Conservation (phyloP, 2,113 vertebrate genomes). For the Aviceda subcristata region DNA sequence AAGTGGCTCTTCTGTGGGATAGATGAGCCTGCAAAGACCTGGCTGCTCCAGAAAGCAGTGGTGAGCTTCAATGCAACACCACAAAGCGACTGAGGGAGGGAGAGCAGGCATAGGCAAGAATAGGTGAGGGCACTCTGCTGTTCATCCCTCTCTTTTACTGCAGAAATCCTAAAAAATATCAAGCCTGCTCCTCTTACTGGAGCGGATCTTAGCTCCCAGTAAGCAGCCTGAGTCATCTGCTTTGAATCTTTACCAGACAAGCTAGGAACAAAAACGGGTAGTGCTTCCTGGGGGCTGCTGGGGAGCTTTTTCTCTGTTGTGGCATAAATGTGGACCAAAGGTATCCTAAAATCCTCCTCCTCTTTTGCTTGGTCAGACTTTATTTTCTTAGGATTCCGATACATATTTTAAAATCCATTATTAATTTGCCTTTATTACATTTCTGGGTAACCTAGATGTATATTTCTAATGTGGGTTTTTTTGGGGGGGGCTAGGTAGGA, state of each 20-base stretch:
- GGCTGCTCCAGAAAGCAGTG: not conserved
- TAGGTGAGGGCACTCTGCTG: not conserved
- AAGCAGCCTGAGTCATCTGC: not conserved
- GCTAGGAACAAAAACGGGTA: not conserved
- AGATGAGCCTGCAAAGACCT: not conserved
- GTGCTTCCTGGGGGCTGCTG: not conserved
- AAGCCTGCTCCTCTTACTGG: not conserved
- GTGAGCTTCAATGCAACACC: not conserved
- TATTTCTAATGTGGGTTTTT: not conserved
- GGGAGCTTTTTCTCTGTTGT: not conserved
- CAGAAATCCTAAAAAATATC: not conserved
- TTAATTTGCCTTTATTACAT: not conserved
- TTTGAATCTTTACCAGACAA: not conserved
- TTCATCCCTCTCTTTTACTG: not conserved
- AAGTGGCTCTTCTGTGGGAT: not conserved
- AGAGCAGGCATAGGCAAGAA: not conserved
- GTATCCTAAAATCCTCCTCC: not conserved
- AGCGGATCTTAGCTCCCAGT: not conserved
- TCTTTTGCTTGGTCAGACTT: not conserved
- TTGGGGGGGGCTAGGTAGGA: not conserved
- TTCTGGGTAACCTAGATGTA: not conserved
- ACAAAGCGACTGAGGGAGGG: not conserved
- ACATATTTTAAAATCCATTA: not conserved
- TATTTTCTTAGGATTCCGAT: not conserved
- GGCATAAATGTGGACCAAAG: not conserved